Evolutionary conservation across 2,113 vertebrate species (phyloP).

Genomic region (Trematocara unimaculatum): DNA sequence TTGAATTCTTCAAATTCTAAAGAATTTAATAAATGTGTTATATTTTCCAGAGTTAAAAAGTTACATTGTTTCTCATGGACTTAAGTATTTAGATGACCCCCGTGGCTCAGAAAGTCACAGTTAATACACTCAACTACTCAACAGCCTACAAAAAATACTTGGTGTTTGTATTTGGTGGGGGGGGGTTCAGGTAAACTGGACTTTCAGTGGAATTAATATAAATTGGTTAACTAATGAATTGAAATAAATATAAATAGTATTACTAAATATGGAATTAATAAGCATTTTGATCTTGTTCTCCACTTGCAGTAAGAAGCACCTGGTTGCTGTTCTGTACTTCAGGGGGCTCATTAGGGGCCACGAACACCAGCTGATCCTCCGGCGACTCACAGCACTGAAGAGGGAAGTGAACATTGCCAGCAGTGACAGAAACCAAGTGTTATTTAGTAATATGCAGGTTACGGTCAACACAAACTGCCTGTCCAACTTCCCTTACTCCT

Average conservation of each 20-base stretch:
- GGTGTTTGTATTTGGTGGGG: background rate
- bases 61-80: background rate
- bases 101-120: background rate
- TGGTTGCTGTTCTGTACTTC: constrained; percentile 67
- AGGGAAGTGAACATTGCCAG: fast-evolving
- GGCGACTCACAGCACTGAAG: constrained; percentile 35
- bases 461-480: constrained; percentile 40
- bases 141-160: background rate
- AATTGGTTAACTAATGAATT: background rate
- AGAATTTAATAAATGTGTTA: background rate
- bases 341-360: constrained; percentile 53
- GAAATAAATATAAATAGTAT: background rate
- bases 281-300: background rate
- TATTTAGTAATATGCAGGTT: constrained; percentile 63
- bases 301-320: constrained; percentile 60
- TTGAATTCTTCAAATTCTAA: background rate
- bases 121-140: background rate
- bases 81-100: background rate
- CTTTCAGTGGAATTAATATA: background rate
- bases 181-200: background rate
- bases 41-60: fast-evolving
- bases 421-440: background rate
- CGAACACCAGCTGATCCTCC: constrained; percentile 57
- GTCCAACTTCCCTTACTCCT: constrained; percentile 37
- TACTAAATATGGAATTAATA: background rate